phyloP scores from a whole-genome alignment of 2,797 vertebrate genomes.

The Cottoperca gobio region DNA sequence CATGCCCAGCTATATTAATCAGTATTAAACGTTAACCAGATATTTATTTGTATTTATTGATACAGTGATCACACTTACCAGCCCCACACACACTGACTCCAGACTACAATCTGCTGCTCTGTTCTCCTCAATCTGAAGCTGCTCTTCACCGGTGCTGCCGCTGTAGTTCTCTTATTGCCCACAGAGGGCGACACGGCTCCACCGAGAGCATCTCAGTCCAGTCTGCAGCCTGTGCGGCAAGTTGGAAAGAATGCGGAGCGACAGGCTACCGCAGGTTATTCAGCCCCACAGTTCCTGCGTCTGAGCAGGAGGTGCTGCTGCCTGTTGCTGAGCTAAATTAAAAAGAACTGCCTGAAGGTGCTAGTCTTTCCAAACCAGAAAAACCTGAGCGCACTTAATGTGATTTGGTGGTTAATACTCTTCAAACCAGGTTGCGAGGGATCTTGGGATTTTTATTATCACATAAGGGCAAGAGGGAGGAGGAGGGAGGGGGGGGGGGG shows the following conservation, averaged over 20 bases:
- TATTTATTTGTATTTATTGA: slow-evolving; percentile 47
- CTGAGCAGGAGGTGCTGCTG: slow-evolving; percentile 35
- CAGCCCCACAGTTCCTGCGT: slow-evolving; percentile 24
- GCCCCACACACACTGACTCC: slow-evolving; percentile 29
- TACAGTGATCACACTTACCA: slow-evolving; percentile 48
- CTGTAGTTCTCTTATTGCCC: slow-evolving; percentile 27
- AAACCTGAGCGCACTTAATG: neutral
- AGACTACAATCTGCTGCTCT: slow-evolving; percentile 23
- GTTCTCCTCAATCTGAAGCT: slow-evolving; percentile 22
- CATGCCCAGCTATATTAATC: slow-evolving; percentile 29
- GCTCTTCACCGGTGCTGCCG: neutral
- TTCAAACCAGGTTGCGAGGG: neutral
- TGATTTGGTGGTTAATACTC: slow-evolving; percentile 29
- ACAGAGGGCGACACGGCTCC: slow-evolving; percentile 65
- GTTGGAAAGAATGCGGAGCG: slow-evolving; percentile 36
- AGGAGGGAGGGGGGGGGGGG: neutral
- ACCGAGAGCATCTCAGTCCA: neutral
- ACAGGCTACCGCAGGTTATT: slow-evolving; percentile 53
- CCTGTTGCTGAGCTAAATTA: slow-evolving; percentile 40
- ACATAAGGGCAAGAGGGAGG: neutral
- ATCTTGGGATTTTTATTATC: slow-evolving; percentile 6
- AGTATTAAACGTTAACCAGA: slow-evolving; percentile 18
- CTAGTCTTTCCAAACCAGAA: neutral
- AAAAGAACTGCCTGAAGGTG: neutral
- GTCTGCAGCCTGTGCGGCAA: slow-evolving; percentile 11